phyloP scores from a whole-genome alignment of 1,140 invertebrate genomes.

The Drosophila kanapiae region DNA sequence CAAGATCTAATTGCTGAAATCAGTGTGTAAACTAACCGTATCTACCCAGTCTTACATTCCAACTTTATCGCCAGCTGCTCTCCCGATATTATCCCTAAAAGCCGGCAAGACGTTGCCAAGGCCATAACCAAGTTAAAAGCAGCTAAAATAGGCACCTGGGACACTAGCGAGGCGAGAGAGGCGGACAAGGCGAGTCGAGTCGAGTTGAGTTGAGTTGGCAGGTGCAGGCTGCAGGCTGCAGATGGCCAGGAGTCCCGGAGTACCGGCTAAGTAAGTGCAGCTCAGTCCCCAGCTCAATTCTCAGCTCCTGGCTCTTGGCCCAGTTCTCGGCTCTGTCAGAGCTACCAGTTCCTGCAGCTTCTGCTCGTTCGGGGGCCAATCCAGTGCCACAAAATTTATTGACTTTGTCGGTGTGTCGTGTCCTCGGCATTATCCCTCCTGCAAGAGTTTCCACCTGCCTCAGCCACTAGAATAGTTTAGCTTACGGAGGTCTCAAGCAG shows the following conservation, averaged over 20 bases:
- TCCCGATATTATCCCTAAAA: slow-evolving; percentile 62
- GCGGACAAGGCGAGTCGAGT: not conserved
- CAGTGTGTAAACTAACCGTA: slow-evolving; percentile 34
- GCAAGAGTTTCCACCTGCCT: not conserved
- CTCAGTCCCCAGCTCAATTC: slow-evolving; percentile 22
- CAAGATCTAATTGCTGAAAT: slow-evolving; percentile 49
- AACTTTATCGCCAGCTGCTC: not conserved
- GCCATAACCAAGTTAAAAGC: slow-evolving; percentile 75
- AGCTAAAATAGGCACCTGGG: slow-evolving; percentile 80
- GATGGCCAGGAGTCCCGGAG: slow-evolving; percentile 30
- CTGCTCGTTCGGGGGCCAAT: slow-evolving; percentile 48
- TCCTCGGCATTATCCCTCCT: slow-evolving; percentile 33
- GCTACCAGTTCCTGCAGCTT: slow-evolving; percentile 16
- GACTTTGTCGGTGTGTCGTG: slow-evolving; percentile 72
- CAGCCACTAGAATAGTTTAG: slow-evolving; percentile 1
- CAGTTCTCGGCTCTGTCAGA: not conserved
- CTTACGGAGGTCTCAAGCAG: slow-evolving; percentile 1
- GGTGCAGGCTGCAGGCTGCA: slow-evolving; percentile 25
- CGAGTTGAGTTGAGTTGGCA: not conserved
- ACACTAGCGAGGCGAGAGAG: slow-evolving; percentile 37
- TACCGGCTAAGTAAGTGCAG: slow-evolving; percentile 68
- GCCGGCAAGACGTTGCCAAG: slow-evolving; percentile 63
- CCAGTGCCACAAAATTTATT: slow-evolving; percentile 77
- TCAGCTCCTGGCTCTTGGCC: slow-evolving; percentile 1
- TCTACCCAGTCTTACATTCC: not conserved